Conservation (phyloP, 2,797 vertebrate genomes). For the Taenioides sp. region DNA sequence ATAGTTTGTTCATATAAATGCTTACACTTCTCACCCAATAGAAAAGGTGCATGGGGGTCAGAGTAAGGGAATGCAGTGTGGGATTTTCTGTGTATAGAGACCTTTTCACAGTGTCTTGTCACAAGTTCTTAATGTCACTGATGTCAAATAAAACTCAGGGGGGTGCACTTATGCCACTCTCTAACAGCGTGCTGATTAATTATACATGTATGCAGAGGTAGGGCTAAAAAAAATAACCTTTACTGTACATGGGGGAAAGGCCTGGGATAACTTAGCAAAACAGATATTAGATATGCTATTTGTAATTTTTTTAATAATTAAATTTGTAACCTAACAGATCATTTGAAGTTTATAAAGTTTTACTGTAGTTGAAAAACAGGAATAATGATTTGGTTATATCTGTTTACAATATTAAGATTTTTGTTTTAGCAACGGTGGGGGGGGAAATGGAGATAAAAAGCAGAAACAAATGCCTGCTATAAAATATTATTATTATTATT, state of each 20-base stretch:
- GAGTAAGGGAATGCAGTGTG: neutral
- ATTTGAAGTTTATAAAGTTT: neutral
- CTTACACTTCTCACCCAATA: neutral
- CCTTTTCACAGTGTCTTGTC: constrained; percentile 5
- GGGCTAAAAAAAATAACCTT: constrained; percentile 24
- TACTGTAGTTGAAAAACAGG: neutral
- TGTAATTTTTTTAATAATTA: neutral
- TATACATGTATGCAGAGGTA: constrained; percentile 19
- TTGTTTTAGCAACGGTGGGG: too few species aligned
- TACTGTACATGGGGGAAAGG: constrained; percentile 10
- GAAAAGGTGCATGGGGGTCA: neutral
- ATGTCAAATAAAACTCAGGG: constrained; percentile 10
- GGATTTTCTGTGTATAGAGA: neutral
- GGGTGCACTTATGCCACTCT: constrained; percentile 34
- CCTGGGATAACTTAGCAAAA: neutral
- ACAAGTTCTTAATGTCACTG: constrained; percentile 1
- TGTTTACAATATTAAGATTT: too few species aligned
- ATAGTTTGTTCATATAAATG: neutral
- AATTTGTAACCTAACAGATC: neutral
- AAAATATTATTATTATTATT: too few species aligned
- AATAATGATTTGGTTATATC: too few species aligned
- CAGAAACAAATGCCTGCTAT: too few species aligned
- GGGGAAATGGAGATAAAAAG: too few species aligned
- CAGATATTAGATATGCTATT: neutral
- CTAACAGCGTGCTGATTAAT: constrained; percentile 31